A percentile compares a stretch with the other conserved stretches of the same genome.
Evolutionary conservation across 2,113 vertebrate genomes (phyloP).

Genomic region (Ranitomeya variabilis): DNA sequence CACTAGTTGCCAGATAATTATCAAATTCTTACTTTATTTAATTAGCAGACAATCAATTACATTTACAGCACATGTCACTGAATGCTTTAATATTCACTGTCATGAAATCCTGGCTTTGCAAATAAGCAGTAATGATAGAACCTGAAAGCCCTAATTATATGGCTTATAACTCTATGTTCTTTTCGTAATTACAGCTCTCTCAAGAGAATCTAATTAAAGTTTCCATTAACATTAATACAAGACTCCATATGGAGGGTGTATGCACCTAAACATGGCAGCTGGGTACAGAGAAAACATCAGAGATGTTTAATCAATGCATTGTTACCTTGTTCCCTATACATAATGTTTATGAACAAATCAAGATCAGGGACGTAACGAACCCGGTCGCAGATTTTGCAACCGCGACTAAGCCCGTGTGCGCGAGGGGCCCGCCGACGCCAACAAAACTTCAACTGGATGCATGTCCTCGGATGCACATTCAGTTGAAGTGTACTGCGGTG

Average conservation of each 20-base stretch:
- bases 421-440: too few species aligned
- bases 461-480: too few species aligned
- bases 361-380: too few species aligned
- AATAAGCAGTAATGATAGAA: constrained; percentile 24
- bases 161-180: constrained; percentile 35
- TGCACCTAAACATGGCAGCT: background rate
- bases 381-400: too few species aligned
- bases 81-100: constrained; percentile 9
- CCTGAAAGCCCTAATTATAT: background rate
- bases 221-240: constrained; percentile 27
- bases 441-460: too few species aligned
- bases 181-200: constrained; percentile 3
- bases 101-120: constrained; percentile 21
- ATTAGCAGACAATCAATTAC: background rate
- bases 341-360: background rate
- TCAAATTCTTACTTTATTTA: background rate
- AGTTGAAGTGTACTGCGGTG: too few species aligned
- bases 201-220: constrained; percentile 30
- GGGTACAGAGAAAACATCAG: background rate
- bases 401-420: too few species aligned
- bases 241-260: background rate
- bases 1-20: constrained; percentile 17
- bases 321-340: background rate
- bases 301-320: background rate
- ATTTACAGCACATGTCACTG: background rate